These are phyloP conservation scores for Melanocharis versteri DNA, from an alignment of 2,113 vertebrate genomes.

Conservation along the genomic window DNA sequence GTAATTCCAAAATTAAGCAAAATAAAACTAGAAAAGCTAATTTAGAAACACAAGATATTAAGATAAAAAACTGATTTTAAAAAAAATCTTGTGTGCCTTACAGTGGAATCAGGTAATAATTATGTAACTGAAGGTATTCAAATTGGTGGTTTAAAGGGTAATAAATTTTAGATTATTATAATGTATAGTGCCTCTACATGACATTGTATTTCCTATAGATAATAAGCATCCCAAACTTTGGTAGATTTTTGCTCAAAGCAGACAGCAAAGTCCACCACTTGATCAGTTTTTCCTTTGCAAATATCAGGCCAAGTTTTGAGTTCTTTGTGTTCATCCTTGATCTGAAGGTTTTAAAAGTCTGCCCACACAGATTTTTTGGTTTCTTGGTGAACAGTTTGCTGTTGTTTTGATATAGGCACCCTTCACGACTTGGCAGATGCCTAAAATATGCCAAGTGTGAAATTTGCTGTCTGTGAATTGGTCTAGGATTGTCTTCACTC, in stretches of 20 bases:
- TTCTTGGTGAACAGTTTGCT: background rate
- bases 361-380: background rate
- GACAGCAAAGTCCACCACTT: background rate
- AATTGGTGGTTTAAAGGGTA: background rate
- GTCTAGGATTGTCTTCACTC: background rate
- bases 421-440: background rate
- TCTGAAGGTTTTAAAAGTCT: background rate
- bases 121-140: background rate
- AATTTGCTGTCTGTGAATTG: background rate
- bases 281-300: background rate
- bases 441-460: background rate
- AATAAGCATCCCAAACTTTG: background rate
- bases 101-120: background rate
- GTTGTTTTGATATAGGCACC: background rate
- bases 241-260: background rate
- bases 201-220: background rate
- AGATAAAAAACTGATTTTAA: accelerated
- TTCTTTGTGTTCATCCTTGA: background rate
- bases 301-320: background rate
- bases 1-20: background rate
- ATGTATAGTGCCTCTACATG: background rate
- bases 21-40: background rate
- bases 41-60: background rate
- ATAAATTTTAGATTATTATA: background rate
- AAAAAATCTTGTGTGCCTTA: background rate